Conservation (phyloP, 1,140 invertebrate species). For the Propsilocerus akamusi region DNA sequence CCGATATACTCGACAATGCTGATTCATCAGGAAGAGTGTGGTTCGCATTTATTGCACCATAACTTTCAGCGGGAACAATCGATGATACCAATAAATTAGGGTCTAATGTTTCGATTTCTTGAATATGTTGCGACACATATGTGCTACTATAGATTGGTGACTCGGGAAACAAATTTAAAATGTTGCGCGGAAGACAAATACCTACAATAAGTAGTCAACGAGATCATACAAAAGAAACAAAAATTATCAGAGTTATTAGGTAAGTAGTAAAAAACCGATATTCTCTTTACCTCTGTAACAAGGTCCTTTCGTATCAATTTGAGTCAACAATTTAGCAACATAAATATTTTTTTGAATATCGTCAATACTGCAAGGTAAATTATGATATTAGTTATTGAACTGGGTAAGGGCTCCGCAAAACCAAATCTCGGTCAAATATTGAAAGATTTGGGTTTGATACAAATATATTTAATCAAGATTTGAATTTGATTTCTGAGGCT, state of each 20-base stretch:
- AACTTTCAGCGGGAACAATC: conserved; percentile 18
- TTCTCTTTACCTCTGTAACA: conserved; percentile 14
- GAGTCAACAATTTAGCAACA: conserved; percentile 7
- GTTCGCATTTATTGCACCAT: conserved; percentile 5
- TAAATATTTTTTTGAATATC: conserved; percentile 3
- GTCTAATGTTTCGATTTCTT: conserved; percentile 18
- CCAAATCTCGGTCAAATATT: too few relatives aligned
- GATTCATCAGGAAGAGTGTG: background rate
- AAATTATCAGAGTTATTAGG: background rate
- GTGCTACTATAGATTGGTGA: conserved; percentile 16
- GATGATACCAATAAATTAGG: conserved; percentile 12
- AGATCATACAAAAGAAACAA: background rate
- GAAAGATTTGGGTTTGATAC: too few relatives aligned
- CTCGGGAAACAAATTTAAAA: conserved; percentile 47
- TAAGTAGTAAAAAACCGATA: background rate
- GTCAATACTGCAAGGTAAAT: background rate
- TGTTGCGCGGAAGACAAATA: conserved; percentile 51
- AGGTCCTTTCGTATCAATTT: conserved; percentile 17
- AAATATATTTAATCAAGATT: too few relatives aligned
- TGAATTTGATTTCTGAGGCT: too few relatives aligned
- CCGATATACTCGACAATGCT: conserved; percentile 10
- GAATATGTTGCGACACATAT: conserved; percentile 21
- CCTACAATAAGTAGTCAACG: conserved; percentile 45
- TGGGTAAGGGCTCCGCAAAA: too few relatives aligned
- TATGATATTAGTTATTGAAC: too few relatives aligned